Base-by-base conservation (phyloP, 30 jellyfish, hydroid and myxozoan genomes). In the Chrysaora quinquecirrha region DNA sequence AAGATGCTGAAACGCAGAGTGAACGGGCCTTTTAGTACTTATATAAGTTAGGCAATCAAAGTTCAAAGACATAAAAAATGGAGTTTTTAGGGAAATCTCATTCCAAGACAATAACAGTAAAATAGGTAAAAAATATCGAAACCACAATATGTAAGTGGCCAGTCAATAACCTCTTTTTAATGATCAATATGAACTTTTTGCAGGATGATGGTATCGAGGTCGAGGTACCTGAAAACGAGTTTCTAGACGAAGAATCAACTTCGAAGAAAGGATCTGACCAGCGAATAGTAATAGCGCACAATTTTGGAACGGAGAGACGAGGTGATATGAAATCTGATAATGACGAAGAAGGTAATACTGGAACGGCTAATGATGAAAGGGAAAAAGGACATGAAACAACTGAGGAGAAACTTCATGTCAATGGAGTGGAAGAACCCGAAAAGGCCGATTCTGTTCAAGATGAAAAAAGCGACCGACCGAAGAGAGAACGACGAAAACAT, bases 141-240 rank as follows among this genome's bases (percentile, higher is more conserved):
- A n/a, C n/a, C n/a, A n/a, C n/a, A n/a, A n/a, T n/a, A n/a, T n/a
- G n/a, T n/a, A n/a, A n/a, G n/a, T n/a, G n/a, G n/a, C n/a, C n/a
- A n/a, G n/a, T n/a, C n/a, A n/a, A n/a, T n/a, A n/a, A n/a, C n/a
- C n/a, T n/a, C n/a, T n/a, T n/a, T n/a, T n/a, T n/a, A n/a, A n/a
- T n/a, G n/a, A n/a, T n/a, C n/a, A n/a, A n/a, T n/a, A n/a, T n/a
- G n/a, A 30, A 25, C 32, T 3, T 60, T 30, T 80, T 34, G 61
- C 47, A 87, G 89, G 89, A 87, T 9, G 96, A 87, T 47, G 96
- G 87, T 0, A 87, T 87, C 49, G 96, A 87, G 66, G 46, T 87
- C 20, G 96, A 76, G 30, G 96, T 87, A 9, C 35, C 65, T 18
- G 91, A 87, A 28, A 87, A 87, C 52, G 96, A 87, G 60, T 87